Conservation (phyloP, 2,797 vertebrate species). For the Lerista edwardsae region DNA sequence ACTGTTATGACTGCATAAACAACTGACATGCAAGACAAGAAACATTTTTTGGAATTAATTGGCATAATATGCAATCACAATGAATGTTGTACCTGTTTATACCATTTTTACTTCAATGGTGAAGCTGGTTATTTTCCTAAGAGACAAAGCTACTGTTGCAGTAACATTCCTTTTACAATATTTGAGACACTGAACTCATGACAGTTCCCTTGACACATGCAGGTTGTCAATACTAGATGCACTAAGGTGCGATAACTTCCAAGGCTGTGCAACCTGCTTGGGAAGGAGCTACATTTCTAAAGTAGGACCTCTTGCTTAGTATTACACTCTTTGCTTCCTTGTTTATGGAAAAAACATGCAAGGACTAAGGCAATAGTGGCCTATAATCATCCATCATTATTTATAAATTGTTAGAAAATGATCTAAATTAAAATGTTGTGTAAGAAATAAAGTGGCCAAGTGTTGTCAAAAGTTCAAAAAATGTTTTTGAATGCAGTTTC, state of each 20-base stretch:
- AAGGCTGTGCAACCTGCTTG: slow-evolving; percentile 49
- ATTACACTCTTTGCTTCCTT: slow-evolving; percentile 53
- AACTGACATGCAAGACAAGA: slow-evolving; percentile 48
- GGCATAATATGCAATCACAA: slow-evolving; percentile 25
- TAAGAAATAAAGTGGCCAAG: slow-evolving; percentile 55
- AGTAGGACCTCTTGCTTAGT: slow-evolving; percentile 26
- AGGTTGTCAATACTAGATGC: slow-evolving; percentile 32
- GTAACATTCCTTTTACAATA: slow-evolving; percentile 30
- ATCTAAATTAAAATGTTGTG: slow-evolving; percentile 50
- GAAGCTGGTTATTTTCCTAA: slow-evolving; percentile 45
- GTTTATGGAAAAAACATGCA: slow-evolving; percentile 47
- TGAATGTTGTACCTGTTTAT: neutral
- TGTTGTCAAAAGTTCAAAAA: slow-evolving; percentile 41
- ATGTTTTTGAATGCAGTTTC: slow-evolving; percentile 56
- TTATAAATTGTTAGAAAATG: slow-evolving; percentile 57
- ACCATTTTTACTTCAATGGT: neutral
- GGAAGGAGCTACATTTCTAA: slow-evolving; percentile 54
- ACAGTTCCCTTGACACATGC: slow-evolving; percentile 47
- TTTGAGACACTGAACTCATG: slow-evolving; percentile 24
- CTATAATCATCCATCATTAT: slow-evolving; percentile 57
- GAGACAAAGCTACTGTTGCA: slow-evolving; percentile 41
- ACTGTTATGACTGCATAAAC: slow-evolving; percentile 49
- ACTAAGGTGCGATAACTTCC: slow-evolving; percentile 45
- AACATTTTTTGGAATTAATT: slow-evolving; percentile 45
- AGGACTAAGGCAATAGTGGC: slow-evolving; percentile 66